Conservation (phyloP, 2,113 vertebrate genomes). For the Dermatemys mawii region DNA sequence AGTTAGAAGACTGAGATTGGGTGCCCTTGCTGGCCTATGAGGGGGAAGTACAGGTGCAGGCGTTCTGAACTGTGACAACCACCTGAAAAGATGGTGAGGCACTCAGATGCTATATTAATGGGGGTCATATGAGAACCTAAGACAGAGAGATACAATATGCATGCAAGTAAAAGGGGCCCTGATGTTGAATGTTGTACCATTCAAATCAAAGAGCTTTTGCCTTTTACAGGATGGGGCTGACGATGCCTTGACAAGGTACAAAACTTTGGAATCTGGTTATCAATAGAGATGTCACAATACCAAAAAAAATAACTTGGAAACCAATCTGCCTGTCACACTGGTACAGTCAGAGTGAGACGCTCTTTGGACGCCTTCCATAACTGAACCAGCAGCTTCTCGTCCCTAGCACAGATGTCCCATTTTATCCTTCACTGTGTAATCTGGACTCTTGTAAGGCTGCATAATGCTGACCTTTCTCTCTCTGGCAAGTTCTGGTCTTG, state of each 20-base stretch:
- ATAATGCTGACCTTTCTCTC: background rate
- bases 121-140: accelerated
- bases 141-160: background rate
- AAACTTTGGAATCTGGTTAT: background rate
- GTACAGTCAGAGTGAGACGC: background rate
- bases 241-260: background rate
- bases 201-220: background rate
- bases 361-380: accelerated
- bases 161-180: accelerated
- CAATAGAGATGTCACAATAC: background rate
- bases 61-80: background rate
- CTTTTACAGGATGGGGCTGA: accelerated
- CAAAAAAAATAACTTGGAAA: accelerated
- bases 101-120: accelerated
- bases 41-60: background rate
- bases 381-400: background rate
- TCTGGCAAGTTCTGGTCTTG: background rate
- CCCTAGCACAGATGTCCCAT: accelerated
- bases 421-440: background rate
- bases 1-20: background rate
- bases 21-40: background rate
- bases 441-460: background rate
- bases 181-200: background rate
- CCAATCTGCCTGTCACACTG: accelerated
- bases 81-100: accelerated